These are phyloP conservation scores for Pholis gunnellus DNA, from an alignment of 2,113 vertebrate species.

Conservation along the genomic window DNA sequence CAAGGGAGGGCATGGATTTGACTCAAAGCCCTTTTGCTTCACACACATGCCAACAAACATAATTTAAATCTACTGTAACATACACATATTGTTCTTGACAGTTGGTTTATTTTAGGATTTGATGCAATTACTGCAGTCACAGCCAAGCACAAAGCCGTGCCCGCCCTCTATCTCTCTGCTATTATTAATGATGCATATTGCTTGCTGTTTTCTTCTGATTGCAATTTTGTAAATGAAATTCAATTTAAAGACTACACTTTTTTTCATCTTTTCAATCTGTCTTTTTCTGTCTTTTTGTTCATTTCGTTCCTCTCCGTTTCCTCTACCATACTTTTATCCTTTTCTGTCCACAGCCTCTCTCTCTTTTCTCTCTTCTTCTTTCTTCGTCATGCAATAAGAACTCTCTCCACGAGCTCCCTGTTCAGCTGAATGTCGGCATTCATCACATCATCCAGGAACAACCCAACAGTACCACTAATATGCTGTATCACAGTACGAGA, in stretches of 20 bases:
- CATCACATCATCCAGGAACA: conserved; percentile 67
- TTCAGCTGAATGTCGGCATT: conserved; percentile 55
- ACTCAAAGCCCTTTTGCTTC: conserved; percentile 10
- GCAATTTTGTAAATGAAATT: conserved; percentile 28
- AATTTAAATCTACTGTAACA: conserved; percentile 4
- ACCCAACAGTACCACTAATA: conserved; percentile 48
- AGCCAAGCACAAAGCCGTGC: conserved; percentile 13
- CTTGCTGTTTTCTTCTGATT: conserved; percentile 12
- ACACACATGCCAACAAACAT: conserved; percentile 26
- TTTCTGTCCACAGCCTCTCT: neutral
- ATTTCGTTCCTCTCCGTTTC: conserved; percentile 12
- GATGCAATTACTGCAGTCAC: conserved; percentile 31
- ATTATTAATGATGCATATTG: conserved; percentile 24
- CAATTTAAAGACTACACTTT: conserved; percentile 10
- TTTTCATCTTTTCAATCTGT: neutral
- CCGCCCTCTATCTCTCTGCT: conserved; percentile 16
- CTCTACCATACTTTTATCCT: conserved; percentile 8
- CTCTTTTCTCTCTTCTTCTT: neutral
- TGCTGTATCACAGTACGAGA: conserved; percentile 42
- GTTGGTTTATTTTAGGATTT: conserved; percentile 27
- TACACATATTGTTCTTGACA: conserved; percentile 15
- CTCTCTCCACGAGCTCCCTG: conserved; percentile 38
- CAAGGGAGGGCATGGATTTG: neutral
- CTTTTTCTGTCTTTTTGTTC: conserved; percentile 3
- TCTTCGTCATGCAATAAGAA: conserved; percentile 18